Percentiles rank a stretch among this genome's conserved stretches.
phyloP scores from a whole-genome alignment of 2,797 vertebrate genomes.

The Eulemur coronatus region DNA sequence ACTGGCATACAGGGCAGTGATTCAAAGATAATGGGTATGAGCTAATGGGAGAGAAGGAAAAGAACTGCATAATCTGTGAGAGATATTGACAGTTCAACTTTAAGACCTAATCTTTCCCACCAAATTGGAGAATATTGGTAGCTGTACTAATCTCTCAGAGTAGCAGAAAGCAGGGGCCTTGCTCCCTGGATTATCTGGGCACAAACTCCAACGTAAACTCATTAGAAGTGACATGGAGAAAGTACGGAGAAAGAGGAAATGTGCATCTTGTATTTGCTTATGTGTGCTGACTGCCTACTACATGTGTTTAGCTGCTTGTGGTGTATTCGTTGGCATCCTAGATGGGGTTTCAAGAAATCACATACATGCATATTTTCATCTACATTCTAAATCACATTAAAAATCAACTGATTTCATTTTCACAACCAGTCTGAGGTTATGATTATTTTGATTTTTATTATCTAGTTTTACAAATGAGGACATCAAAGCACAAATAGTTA shows the following conservation, averaged over 20 bases:
- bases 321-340: background rate
- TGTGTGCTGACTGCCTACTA: background rate
- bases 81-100: constrained; percentile 7
- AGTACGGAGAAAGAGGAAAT: background rate
- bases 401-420: background rate
- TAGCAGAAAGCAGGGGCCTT: background rate
- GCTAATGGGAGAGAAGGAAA: background rate
- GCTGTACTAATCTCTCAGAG: constrained; percentile 6
- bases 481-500: background rate
- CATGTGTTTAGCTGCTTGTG: background rate
- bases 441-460: background rate
- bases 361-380: too few relatives aligned
- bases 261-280: background rate
- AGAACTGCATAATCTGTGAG: background rate
- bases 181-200: background rate
- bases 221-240: background rate
- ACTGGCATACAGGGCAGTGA: constrained; percentile 30
- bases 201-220: background rate
- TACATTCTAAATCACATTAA: background rate
- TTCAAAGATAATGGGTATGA: constrained; percentile 57
- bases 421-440: background rate
- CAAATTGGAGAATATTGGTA: background rate
- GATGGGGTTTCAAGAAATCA: background rate
- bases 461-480: background rate
- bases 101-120: constrained; percentile 35